Conservation (phyloP, 2,797 vertebrate species). For the Taeniopygia guttata region DNA sequence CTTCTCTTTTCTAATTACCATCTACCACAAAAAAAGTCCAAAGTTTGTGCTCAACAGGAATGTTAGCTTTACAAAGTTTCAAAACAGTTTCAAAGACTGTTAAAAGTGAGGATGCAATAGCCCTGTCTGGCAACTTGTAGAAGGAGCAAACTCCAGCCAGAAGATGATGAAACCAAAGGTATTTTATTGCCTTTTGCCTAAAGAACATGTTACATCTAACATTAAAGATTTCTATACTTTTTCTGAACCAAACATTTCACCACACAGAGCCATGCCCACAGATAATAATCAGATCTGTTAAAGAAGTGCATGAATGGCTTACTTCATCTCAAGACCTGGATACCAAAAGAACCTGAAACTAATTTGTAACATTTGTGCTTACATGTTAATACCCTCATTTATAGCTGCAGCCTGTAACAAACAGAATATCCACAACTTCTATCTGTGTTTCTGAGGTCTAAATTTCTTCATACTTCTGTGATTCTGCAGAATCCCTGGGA, state of each 20-base stretch:
- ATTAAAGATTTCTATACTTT: neutral
- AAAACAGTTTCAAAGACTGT: neutral
- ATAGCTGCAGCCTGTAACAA: neutral
- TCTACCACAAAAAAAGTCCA: neutral
- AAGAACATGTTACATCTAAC: neutral
- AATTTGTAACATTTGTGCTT: neutral
- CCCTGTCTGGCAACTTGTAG: neutral
- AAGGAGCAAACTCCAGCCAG: neutral
- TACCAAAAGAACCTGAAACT: neutral
- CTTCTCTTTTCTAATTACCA: constrained; percentile 13
- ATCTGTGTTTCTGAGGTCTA: neutral
- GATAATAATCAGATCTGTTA: neutral
- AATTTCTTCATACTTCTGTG: neutral
- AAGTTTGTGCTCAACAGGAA: neutral
- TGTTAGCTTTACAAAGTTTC: neutral
- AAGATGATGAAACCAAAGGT: neutral
- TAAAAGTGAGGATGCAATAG: neutral
- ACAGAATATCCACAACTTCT: neutral
- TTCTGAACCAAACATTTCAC: neutral
- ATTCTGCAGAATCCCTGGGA: neutral
- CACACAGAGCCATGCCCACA: neutral
- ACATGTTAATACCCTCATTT: neutral
- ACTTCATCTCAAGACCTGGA: neutral
- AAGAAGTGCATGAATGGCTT: neutral
- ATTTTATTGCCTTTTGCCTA: neutral